Conservation (phyloP, 2,113 vertebrate genomes). For the Halichoerus grypus region DNA sequence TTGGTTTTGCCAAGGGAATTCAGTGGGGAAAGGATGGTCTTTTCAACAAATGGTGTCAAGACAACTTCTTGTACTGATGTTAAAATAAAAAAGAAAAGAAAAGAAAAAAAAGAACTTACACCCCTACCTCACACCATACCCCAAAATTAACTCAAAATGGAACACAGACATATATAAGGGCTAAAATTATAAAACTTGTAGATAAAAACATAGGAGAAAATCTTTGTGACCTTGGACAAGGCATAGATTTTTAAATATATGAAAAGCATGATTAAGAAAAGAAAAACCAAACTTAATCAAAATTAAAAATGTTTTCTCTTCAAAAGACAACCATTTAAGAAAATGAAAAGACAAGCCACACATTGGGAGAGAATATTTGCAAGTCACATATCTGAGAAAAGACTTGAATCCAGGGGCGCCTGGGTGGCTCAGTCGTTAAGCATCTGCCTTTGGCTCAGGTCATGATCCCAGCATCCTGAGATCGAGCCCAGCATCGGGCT, state of each 20-base stretch:
- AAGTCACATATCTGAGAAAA: not conserved
- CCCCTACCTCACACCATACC: not conserved
- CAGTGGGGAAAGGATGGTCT: not conserved
- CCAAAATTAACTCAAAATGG: conserved; percentile 25
- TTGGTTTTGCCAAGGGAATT: conserved; percentile 31
- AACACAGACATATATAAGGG: not conserved
- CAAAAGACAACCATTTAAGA: not conserved
- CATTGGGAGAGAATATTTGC: not conserved
- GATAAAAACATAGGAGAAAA: conserved; percentile 2
- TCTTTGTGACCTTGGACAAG: not conserved
- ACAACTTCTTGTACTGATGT: not conserved
- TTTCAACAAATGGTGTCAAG: not conserved
- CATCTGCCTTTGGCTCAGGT: no score
- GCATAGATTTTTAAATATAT: not conserved
- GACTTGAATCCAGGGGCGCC: not conserved
- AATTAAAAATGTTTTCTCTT: not conserved
- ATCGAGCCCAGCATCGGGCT: no score
- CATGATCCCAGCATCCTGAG: no score
- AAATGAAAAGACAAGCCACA: conserved; percentile 20
- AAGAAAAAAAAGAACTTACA: not conserved
- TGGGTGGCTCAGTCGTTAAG: no score
- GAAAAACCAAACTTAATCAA: not conserved
- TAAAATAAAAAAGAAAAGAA: not conserved
- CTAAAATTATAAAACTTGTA: conserved; percentile 45
- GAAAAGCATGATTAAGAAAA: not conserved